Evolutionary conservation across 2,797 vertebrate genomes (phyloP).

Genomic region (Salmo trutta): DNA sequence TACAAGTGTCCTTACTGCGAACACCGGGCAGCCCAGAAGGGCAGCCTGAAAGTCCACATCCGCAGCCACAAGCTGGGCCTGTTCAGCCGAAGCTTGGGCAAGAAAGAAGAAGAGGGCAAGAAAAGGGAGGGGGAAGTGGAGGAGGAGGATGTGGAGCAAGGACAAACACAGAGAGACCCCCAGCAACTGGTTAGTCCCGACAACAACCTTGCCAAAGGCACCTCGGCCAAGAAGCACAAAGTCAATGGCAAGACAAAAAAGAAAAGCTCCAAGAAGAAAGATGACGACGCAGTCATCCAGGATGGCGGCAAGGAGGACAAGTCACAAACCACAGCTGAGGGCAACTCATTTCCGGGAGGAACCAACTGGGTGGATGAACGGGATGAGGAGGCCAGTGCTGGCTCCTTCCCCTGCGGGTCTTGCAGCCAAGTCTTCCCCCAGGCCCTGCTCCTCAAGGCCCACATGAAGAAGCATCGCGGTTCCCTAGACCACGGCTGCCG

Average conservation of each 20-base stretch:
- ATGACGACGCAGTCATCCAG: conserved; percentile 45
- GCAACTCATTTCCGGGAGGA: conserved; percentile 79
- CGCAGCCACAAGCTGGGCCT: conserved; percentile 92
- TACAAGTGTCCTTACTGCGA: conserved; percentile 98
- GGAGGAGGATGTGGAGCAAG: conserved; percentile 62
- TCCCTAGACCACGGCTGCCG: conserved; percentile 93
- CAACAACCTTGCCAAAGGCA: conserved; percentile 77
- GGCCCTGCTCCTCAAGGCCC: conserved; percentile 90
- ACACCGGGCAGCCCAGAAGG: conserved; percentile 94
- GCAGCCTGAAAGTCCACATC: conserved; percentile 94
- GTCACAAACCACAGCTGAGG: conserved; percentile 75
- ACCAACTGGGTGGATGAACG: conserved; percentile 22
- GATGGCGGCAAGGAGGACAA: conserved; percentile 60
- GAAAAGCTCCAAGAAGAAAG: conserved; percentile 82
- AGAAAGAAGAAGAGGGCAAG: conserved; percentile 63
- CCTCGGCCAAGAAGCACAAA: conserved; percentile 80
- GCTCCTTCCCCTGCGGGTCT: conserved; percentile 84
- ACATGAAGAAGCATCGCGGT: conserved; percentile 93
- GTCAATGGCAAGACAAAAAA: conserved; percentile 84
- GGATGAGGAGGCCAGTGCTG: conserved; percentile 51
- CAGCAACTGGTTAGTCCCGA: conserved; percentile 76
- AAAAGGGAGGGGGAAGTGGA: conserved; percentile 1
- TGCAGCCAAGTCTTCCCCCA: conserved; percentile 93
- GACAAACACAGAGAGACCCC: conserved; percentile 65
- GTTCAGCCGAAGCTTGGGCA: conserved; percentile 79